Evolutionary conservation across 2,797 vertebrate genomes (phyloP).

Genomic region (Phaenicophaeus curvirostris): DNA sequence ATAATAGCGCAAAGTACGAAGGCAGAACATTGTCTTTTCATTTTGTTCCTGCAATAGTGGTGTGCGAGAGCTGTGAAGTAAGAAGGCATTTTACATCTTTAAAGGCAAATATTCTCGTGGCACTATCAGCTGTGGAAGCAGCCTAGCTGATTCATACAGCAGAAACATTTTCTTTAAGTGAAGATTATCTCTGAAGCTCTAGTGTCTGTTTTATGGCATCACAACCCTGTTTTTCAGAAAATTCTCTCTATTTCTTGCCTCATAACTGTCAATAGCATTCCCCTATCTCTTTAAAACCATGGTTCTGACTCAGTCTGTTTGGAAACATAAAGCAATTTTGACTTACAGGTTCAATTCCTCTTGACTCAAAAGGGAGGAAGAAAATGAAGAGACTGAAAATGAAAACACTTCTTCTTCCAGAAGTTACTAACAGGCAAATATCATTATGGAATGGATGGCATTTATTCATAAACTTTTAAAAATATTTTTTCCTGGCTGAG

Average conservation of each 20-base stretch:
- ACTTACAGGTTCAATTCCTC: slow-evolving; percentile 67
- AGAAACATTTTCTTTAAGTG: background rate
- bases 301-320: slow-evolving; percentile 32
- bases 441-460: slow-evolving; percentile 30
- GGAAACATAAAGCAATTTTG: slow-evolving; percentile 59
- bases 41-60: background rate
- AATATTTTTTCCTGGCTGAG: slow-evolving; percentile 33
- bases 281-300: background rate
- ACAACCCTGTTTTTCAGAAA: background rate
- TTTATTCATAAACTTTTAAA: slow-evolving; percentile 49
- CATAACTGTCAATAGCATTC: background rate
- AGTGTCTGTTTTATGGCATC: background rate
- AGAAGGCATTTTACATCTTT: background rate
- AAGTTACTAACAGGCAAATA: slow-evolving; percentile 40
- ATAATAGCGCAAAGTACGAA: background rate
- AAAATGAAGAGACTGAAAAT: slow-evolving; percentile 48
- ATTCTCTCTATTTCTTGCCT: background rate
- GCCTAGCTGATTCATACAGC: background rate
- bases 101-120: background rate
- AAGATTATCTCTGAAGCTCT: background rate
- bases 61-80: background rate
- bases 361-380: slow-evolving; percentile 51
- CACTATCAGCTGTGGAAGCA: background rate
- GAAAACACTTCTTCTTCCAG: slow-evolving; percentile 70
- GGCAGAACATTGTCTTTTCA: background rate